phyloP scores from a whole-genome alignment of 2,888 invertebrate species.

The Cybosia mesomella region DNA sequence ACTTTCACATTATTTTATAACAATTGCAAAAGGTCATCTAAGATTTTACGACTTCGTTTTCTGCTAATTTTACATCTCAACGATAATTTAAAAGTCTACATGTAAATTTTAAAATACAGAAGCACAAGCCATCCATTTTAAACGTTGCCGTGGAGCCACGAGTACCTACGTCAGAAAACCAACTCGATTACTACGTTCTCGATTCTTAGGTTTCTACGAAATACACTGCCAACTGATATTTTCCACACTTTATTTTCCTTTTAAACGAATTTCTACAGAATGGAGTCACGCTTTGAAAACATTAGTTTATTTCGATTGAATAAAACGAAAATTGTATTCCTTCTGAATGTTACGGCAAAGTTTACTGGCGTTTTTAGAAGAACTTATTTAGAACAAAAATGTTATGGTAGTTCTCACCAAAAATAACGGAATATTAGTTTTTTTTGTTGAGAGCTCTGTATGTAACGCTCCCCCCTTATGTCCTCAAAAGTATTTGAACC shows the following conservation, averaged over 20 bases:
- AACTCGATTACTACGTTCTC: no score
- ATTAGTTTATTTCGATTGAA: conserved; percentile 50
- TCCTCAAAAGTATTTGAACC: no score
- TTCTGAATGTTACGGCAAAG: conserved; percentile 25
- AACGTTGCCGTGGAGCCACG: not conserved
- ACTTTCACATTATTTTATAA: no score
- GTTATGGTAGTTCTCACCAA: no score
- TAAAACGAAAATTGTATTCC: conserved; percentile 39
- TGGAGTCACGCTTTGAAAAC: conserved; percentile 45
- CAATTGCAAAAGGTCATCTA: no score
- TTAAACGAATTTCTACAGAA: conserved; percentile 40
- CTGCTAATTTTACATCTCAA: no score
- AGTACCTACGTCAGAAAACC: not conserved
- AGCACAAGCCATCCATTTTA: not conserved
- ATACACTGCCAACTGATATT: conserved; percentile 15
- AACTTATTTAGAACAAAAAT: conserved; percentile 6
- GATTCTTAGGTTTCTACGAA: not conserved
- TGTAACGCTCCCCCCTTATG: no score
- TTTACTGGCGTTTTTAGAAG: conserved; percentile 9
- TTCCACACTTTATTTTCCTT: conserved; percentile 41
- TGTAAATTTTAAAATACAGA: not conserved
- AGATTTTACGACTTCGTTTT: no score
- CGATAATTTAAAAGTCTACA: no score
- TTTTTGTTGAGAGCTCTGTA: not conserved
- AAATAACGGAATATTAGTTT: no score